Percentiles rank a stretch among this genome's conserved stretches.
Conservation (phyloP, 1,140 invertebrate species). For the Hycleus cichorii region DNA sequence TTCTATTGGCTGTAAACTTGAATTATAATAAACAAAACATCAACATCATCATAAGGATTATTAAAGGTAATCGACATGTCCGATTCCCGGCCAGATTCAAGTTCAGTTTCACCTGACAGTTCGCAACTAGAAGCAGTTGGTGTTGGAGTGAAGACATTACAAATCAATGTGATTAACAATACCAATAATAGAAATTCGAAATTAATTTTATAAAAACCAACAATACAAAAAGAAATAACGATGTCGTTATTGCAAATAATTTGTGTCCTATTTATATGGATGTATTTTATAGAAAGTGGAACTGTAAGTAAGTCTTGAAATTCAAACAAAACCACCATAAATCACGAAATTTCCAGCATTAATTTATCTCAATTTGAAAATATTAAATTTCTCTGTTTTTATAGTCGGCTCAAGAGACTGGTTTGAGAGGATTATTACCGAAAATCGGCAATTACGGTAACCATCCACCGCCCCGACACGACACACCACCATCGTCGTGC, state of each 20-base stretch:
- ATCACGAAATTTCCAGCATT: neutral
- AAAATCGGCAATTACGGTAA: slow-evolving; percentile 30
- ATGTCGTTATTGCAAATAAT: slow-evolving; percentile 5
- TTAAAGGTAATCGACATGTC: slow-evolving; percentile 15
- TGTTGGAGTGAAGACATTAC: slow-evolving; percentile 8
- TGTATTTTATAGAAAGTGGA: slow-evolving; percentile 11
- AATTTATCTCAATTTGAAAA: neutral
- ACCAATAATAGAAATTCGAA: neutral
- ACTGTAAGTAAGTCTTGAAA: slow-evolving; percentile 14
- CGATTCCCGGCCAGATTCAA: slow-evolving; percentile 8
- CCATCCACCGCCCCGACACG: slow-evolving; percentile 38
- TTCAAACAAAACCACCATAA: no score
- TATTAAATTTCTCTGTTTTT: neutral
- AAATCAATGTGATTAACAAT: neutral
- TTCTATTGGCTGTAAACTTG: no score
- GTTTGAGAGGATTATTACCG: slow-evolving; percentile 12
- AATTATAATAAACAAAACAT: no score
- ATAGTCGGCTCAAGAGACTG: neutral
- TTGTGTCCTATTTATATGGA: neutral
- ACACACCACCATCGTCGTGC: slow-evolving; percentile 40
- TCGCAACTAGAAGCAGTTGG: slow-evolving; percentile 14
- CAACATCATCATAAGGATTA: neutral
- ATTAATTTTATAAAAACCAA: neutral
- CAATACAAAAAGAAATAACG: neutral
- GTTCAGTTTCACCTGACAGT: slow-evolving; percentile 9